These are phyloP conservation scores for Hoplostethus mediterraneus DNA, from an alignment of 2,797 vertebrate species.

Conservation along the genomic window DNA sequence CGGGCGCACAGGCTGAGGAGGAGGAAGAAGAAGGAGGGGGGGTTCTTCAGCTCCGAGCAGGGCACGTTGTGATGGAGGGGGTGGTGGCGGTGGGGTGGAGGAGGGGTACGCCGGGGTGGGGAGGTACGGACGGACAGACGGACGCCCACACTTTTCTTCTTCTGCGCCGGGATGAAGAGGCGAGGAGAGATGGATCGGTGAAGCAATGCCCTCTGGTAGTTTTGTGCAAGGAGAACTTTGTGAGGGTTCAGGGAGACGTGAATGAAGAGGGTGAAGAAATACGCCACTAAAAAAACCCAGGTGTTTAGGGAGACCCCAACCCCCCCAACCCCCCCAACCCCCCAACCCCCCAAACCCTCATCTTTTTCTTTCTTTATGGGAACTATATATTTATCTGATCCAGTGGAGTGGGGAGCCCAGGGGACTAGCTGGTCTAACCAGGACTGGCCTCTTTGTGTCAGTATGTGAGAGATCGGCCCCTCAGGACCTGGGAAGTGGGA, in stretches of 20 bases:
- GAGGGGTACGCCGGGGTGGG: not conserved
- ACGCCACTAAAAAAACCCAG: slow-evolving; percentile 1
- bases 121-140: not conserved
- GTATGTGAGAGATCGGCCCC: slow-evolving; percentile 10
- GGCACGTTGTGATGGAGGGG: slow-evolving; percentile 76
- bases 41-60: slow-evolving; percentile 81
- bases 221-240: not conserved
- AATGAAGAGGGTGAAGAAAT: slow-evolving; percentile 21
- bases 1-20: slow-evolving; percentile 78
- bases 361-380: slow-evolving; percentile 7
- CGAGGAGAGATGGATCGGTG: slow-evolving; percentile 3
- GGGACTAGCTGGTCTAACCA: slow-evolving; percentile 3
- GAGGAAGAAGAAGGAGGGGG: slow-evolving; percentile 84
- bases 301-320: too few species aligned
- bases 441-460: slow-evolving; percentile 21
- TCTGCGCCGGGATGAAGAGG: slow-evolving; percentile 17
- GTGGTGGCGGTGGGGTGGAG: not conserved
- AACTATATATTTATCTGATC: slow-evolving; percentile 21
- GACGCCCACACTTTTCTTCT: slow-evolving; percentile 15
- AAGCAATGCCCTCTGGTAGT: not conserved
- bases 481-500: slow-evolving; percentile 24
- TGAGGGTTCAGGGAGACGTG: slow-evolving; percentile 1
- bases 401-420: slow-evolving; percentile 5
- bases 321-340: not conserved
- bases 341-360: too few species aligned